Evolutionary conservation across 2,888 invertebrate genomes (phyloP).

Genomic region (Octodonta nipae): DNA sequence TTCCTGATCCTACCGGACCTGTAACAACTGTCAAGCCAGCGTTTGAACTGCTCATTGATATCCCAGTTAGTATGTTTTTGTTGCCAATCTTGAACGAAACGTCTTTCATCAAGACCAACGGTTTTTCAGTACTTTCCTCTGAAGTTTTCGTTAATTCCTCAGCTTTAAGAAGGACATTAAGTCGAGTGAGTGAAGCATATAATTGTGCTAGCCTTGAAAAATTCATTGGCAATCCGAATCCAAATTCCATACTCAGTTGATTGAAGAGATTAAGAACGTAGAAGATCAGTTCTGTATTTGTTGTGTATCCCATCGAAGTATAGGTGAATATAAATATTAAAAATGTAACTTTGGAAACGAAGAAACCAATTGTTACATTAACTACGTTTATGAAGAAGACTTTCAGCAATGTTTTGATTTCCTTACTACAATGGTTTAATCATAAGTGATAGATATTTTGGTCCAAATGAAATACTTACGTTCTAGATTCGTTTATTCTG

Average conservation of each 20-base stretch:
- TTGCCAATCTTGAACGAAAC: conserved; percentile 15
- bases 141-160: conserved; percentile 10
- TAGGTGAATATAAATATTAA: conserved; percentile 16
- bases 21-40: conserved; percentile 40
- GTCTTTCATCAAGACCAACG: conserved; percentile 9
- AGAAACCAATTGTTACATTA: conserved; percentile 20
- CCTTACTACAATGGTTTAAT: conserved; percentile 11
- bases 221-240: conserved; percentile 14
- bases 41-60: conserved; percentile 32
- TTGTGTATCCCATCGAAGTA: conserved; percentile 13
- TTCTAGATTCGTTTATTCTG: conserved; percentile 19
- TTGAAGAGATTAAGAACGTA: conserved; percentile 12
- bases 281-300: conserved; percentile 16
- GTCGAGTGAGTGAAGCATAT: conserved; percentile 14
- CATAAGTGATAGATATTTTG: conserved; percentile 3
- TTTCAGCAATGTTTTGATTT: conserved; percentile 12
- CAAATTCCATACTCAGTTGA: conserved; percentile 11
- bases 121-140: conserved; percentile 6
- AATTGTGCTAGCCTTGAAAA: conserved; percentile 14
- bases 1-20: conserved; percentile 52
- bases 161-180: conserved; percentile 11
- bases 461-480: conserved; percentile 7
- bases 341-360: conserved; percentile 16
- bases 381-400: conserved; percentile 19
- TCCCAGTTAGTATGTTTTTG: conserved; percentile 28